Base-by-base conservation (phyloP, 2,797 vertebrate species). In the Hafferia zeledoni region DNA sequence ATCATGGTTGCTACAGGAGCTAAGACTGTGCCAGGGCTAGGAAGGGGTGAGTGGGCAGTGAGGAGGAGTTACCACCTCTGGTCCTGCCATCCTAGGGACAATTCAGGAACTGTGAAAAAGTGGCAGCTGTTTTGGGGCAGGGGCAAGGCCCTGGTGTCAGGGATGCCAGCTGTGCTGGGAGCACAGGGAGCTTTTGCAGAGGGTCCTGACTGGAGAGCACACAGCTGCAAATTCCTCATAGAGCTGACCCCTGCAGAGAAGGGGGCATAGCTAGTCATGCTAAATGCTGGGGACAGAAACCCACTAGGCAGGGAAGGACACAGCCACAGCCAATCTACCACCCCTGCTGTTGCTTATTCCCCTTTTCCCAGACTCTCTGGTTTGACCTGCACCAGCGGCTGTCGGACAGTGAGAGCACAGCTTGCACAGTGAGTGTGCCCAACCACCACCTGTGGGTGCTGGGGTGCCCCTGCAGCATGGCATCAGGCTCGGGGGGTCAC, bases 331-430 rank as follows among this genome's bases (percentile, higher is more conserved):
- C 17, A 11, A 14, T 4, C 46, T 14, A 10, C 25, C 57, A n/a
- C 25, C 12, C 9, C 17, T 5, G 1, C 9, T 3, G 2, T 33
- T 49, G 20, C 33, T 78, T 22, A 10, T 13, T 12, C 12, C 10
- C 3, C 31, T 30, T 60, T 47, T 70, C 88, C 39, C 83, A 99
- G 99, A 99, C 99, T 8, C 98, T 99, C 89, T 99, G 98, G 98
- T 98, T 99, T 95, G 99, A 99, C 97, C 98, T 99, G 98, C 99
- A 99, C 96, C 99, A 99, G 98, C 98, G 99, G 96, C 98, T 99
- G 97, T 99, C 98, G 1, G 99, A 99, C 95, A 98, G 98, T 41
- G 99, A 99, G 93, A 98, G 98, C 96, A 98, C 98, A 3, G 96
- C 98, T 68, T 98, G 98, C 94, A 97, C 98, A 95, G 99, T 99